Base-by-base conservation (phyloP, 2,888 invertebrate species). In the Lasioglossum oenotherae region DNA sequence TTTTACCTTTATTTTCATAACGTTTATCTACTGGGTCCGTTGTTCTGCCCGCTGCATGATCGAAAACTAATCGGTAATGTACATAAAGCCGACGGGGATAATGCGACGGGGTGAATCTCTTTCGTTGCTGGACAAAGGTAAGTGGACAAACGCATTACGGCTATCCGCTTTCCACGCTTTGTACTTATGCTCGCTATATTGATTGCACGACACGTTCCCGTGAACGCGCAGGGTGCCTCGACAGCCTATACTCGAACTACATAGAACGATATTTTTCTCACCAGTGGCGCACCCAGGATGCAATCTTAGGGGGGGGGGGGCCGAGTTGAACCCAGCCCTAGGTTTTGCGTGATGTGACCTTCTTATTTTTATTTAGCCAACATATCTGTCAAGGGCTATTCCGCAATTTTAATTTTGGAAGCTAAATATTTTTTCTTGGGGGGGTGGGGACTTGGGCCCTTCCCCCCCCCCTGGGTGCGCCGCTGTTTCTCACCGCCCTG, bases 11-110 rank as follows among this genome's bases (percentile, higher is more conserved):
- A 91, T 89, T 92, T 78, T 91, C 89, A 93, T 92, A 91, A 91
- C 88, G 90, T 93, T 93, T 90, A 92, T 41, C 53, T 69, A 78
- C 92, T 93, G 93, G 94, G 93, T 93, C 92, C 93, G 92, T 93
- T 93, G 92, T 93, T 93, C 93, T 92, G 93, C 93, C 93, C 93
- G 94, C 91, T 94, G 94, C 94, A 94, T 94, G 94, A 92, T 89
- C 87, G 41, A 92, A 87, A 88, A 93, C 92, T 93, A 93, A 93
- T 93, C 89, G 92, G 91, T 92, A 93, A 93, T 93, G 91, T 92
- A 93, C 91, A 92, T 91, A 91, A 12, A 64, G 80, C 85, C 19
- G 87, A 89, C 71, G 82, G 84, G 80, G 69, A 82, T 64, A 76
- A 46, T 60, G 35, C 41, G 71, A 41, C 83, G 64, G 64, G n/a